Conservation (phyloP, 2,113 vertebrate genomes). For the Nothoprocta perdicaria region DNA sequence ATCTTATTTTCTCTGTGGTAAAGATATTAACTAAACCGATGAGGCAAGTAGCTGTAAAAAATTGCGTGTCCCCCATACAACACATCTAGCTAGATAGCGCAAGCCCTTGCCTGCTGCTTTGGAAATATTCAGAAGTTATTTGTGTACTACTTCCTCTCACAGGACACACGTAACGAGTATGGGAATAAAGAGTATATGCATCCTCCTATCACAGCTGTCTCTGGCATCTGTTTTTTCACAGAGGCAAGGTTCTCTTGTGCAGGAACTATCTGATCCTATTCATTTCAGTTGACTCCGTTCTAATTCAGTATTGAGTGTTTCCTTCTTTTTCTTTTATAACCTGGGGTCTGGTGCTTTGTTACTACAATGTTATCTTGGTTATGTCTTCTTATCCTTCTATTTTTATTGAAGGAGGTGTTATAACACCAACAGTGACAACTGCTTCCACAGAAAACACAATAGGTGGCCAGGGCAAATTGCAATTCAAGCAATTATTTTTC, state of each 20-base stretch:
- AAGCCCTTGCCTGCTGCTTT: neutral
- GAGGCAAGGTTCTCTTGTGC: neutral
- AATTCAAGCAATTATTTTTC: neutral
- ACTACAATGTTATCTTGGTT: neutral
- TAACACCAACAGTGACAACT: neutral
- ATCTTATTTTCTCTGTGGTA: neutral
- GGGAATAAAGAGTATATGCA: neutral
- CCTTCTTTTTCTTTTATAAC: neutral
- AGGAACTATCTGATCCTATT: neutral
- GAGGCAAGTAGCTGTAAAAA: neutral
- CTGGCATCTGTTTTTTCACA: neutral
- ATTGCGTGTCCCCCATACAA: neutral
- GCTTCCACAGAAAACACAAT: neutral
- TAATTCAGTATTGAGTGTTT: neutral
- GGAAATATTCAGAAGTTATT: neutral
- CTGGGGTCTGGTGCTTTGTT: neutral
- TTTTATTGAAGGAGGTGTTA: neutral
- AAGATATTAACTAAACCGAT: neutral
- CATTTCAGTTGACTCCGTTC: neutral
- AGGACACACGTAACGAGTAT: neutral
- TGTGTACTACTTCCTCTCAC: neutral
- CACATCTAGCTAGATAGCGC: neutral
- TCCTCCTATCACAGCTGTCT: neutral
- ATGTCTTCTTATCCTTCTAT: neutral
- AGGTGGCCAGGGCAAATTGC: neutral